phyloP scores from a whole-genome alignment of 2,113 vertebrate genomes.

The Limanda limanda region DNA sequence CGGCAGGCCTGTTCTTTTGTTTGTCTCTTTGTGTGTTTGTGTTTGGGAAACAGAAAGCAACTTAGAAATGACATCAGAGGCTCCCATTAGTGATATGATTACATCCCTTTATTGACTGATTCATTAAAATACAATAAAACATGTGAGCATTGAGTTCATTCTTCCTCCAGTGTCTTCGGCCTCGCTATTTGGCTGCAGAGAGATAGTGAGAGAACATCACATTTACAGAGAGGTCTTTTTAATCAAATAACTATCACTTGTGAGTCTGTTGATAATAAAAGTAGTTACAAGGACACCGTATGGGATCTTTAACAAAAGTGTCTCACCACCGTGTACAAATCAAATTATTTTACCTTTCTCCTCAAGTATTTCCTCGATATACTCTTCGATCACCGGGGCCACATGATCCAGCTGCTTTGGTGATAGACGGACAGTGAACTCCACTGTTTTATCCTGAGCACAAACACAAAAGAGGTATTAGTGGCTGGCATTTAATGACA shows the following conservation, averaged over 20 bases:
- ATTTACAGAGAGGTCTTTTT: not conserved
- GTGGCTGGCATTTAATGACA: not conserved
- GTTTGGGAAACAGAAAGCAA: not conserved
- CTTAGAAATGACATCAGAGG: constrained; percentile 4
- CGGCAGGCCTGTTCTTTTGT: too few relatives aligned
- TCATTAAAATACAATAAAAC: constrained; percentile 65
- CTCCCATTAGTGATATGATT: constrained; percentile 26
- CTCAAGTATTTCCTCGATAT: constrained; percentile 72
- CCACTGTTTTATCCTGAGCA: constrained; percentile 69
- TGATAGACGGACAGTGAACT: constrained; percentile 66
- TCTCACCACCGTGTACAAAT: not conserved
- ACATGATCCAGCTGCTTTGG: constrained; percentile 71
- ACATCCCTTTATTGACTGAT: constrained; percentile 70
- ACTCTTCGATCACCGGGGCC: constrained; percentile 66
- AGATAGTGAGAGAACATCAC: constrained; percentile 20
- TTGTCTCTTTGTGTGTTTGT: too few relatives aligned
- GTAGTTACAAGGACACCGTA: not conserved
- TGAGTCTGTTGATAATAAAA: constrained; percentile 21
- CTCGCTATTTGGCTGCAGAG: constrained; percentile 60
- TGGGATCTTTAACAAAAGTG: not conserved
- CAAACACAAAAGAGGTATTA: not conserved
- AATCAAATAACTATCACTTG: constrained; percentile 16
- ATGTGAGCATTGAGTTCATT: constrained; percentile 40
- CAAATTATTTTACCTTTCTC: constrained; percentile 59
- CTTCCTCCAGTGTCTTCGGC: not conserved